Evolutionary conservation across 2,888 invertebrate species (phyloP).

Genomic region (Cosmia pyralina): DNA sequence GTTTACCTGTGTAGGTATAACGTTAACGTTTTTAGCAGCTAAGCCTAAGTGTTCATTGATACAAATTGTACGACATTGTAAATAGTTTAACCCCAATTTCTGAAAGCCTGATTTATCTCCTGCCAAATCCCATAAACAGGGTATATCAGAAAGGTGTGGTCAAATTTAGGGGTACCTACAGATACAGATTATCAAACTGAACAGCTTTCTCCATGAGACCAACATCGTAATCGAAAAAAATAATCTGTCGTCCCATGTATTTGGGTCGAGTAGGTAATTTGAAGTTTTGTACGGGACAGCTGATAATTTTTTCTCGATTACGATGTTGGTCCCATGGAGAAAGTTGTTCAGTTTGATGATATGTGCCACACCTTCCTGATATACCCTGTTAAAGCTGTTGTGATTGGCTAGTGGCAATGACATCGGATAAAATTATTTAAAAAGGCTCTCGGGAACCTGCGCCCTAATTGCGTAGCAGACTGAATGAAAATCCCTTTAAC

Average conservation of each 20-base stretch:
- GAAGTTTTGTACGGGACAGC: no score
- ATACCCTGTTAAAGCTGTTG: not conserved
- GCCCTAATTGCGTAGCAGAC: not conserved
- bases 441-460: slow-evolving; percentile 16
- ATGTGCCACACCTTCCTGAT: no score
- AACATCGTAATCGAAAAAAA: no score
- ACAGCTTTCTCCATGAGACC: no score
- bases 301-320: no score
- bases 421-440: not conserved
- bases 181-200: no score
- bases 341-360: no score
- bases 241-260: no score
- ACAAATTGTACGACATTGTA: slow-evolving; percentile 5
- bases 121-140: not conserved
- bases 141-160: no score
- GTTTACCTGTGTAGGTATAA: not conserved
- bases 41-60: slow-evolving; percentile 7
- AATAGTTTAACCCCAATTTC: not conserved
- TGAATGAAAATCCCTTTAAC: not conserved
- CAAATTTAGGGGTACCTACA: no score
- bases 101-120: slow-evolving; percentile 7
- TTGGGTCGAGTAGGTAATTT: no score
- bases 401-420: not conserved
- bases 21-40: not conserved
- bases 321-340: no score